Conservation (phyloP, 2,888 invertebrate species). For the Troides helena region DNA sequence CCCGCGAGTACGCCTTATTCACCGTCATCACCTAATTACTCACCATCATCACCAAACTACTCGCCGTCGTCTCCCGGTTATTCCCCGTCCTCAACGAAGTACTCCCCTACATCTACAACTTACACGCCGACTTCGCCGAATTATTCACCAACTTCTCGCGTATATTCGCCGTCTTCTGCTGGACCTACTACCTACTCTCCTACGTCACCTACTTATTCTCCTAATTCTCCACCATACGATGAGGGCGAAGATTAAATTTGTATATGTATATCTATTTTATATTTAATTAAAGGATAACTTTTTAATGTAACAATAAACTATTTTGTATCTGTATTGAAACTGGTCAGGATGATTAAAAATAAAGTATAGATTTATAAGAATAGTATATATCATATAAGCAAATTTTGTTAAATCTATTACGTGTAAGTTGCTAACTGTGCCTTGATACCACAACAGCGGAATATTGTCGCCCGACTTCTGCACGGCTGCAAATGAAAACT, state of each 20-base stretch:
- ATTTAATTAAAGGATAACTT: not conserved
- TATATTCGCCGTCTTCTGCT: slow-evolving; percentile 87
- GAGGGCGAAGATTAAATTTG: slow-evolving; percentile 71
- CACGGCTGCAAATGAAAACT: no score
- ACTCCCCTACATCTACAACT: slow-evolving; percentile 88
- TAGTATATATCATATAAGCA: not conserved
- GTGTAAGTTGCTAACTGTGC: not conserved
- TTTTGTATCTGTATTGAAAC: not conserved
- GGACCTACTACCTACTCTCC: slow-evolving; percentile 79
- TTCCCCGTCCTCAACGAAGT: slow-evolving; percentile 89
- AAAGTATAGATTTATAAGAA: not conserved
- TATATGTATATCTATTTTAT: not conserved
- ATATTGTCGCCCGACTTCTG: not conserved
- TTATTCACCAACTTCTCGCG: slow-evolving; percentile 90
- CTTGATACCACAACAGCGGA: not conserved
- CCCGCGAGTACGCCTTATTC: slow-evolving; percentile 88
- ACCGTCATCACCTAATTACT: slow-evolving; percentile 87
- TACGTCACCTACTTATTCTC: slow-evolving; percentile 71
- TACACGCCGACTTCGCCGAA: slow-evolving; percentile 89
- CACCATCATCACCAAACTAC: slow-evolving; percentile 88
- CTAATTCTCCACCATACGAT: slow-evolving; percentile 83
- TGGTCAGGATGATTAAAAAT: not conserved
- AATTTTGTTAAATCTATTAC: slow-evolving; percentile 1
- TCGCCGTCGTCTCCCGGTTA: slow-evolving; percentile 90
- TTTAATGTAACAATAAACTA: not conserved